Conservation (phyloP, 1,140 invertebrate species). For the Meloidogyne exigua region DNA sequence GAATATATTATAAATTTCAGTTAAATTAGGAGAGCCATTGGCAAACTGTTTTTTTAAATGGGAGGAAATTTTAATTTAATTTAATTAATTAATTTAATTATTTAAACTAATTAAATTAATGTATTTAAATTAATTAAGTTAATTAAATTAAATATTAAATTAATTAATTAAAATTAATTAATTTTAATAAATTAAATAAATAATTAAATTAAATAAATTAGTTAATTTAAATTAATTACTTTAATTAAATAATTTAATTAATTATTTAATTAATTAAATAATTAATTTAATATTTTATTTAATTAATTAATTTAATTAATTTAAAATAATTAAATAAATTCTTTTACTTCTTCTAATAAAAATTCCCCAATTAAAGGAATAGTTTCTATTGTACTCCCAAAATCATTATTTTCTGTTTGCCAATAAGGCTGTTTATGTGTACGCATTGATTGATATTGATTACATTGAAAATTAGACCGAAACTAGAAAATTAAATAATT, state of each 20-base stretch:
- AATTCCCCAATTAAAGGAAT: constrained; percentile 45
- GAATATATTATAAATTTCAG: constrained; percentile 36
- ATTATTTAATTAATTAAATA: too few species aligned
- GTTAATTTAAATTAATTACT: constrained; percentile 26
- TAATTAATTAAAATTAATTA: constrained; percentile 28
- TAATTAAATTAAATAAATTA: too few species aligned
- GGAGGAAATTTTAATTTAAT: constrained; percentile 27
- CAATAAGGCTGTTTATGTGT: constrained; percentile 10
- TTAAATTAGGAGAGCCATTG: background rate
- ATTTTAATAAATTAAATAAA: background rate
- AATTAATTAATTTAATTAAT: constrained; percentile 12
- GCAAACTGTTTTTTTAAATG: constrained; percentile 22
- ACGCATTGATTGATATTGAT: constrained; percentile 12
- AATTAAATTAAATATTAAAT: too few species aligned
- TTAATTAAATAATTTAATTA: too few species aligned
- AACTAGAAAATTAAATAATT: constrained; percentile 15
- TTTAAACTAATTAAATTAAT: too few species aligned
- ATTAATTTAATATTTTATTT: constrained; percentile 6
- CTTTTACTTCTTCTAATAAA: constrained; percentile 34
- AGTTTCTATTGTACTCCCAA: constrained; percentile 30
- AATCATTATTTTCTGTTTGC: constrained; percentile 25
- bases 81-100: constrained; percentile 23
- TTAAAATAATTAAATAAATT: constrained; percentile 32
- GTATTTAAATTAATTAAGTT: background rate
- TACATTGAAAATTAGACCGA: constrained; percentile 5